Base-by-base conservation (phyloP, 2,797 vertebrate species). In the Apogon hyalosoma region DNA sequence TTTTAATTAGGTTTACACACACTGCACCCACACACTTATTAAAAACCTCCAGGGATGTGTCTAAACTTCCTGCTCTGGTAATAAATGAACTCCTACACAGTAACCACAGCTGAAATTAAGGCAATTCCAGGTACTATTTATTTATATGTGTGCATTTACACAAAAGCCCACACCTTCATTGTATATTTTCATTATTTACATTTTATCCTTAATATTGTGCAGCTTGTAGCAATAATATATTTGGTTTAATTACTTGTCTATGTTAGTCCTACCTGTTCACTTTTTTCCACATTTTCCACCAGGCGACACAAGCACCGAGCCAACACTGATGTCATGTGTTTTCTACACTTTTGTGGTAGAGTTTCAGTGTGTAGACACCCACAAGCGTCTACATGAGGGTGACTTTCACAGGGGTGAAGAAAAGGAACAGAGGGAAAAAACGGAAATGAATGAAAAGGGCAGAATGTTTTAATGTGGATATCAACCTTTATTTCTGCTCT, bases 31-130 rank as follows among this genome's bases (percentile, higher is more conserved):
- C 71, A 65, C 53, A 42, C 61, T 40, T 46, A 84, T 69, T 77
- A 77, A 83, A 81, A 70, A 31, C 54, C 8, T 16, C 71, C 51
- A 53, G n/a, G 31, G 71, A 70, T 3, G 7, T 40, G 67, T 62
- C 75, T 59, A 73, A 72, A 62, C 63, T 11, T 83, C 71, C 76
- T 68, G 77, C 82, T 45, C 65, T 24, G 46, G 15, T 71, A 49
- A 19, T 77, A 82, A 84, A 83, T n/a, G 3, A 21, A 75, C 79
- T 77, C 85, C 79, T 3, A 78, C 78, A 65, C 28, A 36, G 28
- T 11, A 15, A 40, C 12, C 11, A 3, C 13, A 11, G 11, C 3
- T 11, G 13, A 14, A 11, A 40, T 40, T 40, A 11, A 11, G 13
- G 11, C 3, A 3, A 50, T 15, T 14, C 4, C 28, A 28, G n/a